Percentiles rank a stretch among this genome's conserved stretches.
These are phyloP conservation scores for Eucriotettix oculatus DNA, from an alignment of 2,888 invertebrate species.

Conservation along the genomic window DNA sequence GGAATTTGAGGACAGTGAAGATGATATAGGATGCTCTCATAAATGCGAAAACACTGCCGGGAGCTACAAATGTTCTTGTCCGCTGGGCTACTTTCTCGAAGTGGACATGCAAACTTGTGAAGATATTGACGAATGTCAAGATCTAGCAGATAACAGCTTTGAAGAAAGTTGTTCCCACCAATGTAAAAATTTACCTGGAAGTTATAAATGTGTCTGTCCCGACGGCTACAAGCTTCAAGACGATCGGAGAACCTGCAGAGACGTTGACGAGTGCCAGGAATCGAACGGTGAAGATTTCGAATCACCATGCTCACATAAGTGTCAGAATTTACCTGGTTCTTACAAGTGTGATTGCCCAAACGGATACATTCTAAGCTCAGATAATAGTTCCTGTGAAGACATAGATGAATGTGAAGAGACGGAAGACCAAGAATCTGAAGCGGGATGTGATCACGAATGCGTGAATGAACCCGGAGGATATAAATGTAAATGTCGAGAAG, in stretches of 20 bases:
- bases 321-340: constrained; percentile 27
- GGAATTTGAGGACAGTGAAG: neutral
- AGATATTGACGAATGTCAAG: constrained; percentile 18
- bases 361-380: constrained; percentile 19
- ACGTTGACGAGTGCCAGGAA: constrained; percentile 26
- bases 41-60: constrained; percentile 43
- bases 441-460: neutral
- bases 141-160: constrained; percentile 16
- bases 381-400: constrained; percentile 18
- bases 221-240: constrained; percentile 22
- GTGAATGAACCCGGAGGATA: constrained; percentile 10
- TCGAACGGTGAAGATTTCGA: constrained; percentile 26
- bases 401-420: constrained; percentile 13
- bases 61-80: constrained; percentile 33
- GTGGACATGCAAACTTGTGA: constrained; percentile 9
- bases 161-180: constrained; percentile 30
- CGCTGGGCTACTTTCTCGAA: constrained; percentile 4
- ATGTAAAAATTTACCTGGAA: constrained; percentile 24
- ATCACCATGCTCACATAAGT: constrained; percentile 36
- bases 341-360: constrained; percentile 30
- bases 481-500: constrained; percentile 8
- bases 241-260: constrained; percentile 21
- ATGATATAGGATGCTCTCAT: constrained; percentile 26
- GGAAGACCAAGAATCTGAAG: constrained; percentile 7
- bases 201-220: constrained; percentile 28